phyloP scores from a whole-genome alignment of 1,140 invertebrate species.

The Helicoverpa armigera region DNA sequence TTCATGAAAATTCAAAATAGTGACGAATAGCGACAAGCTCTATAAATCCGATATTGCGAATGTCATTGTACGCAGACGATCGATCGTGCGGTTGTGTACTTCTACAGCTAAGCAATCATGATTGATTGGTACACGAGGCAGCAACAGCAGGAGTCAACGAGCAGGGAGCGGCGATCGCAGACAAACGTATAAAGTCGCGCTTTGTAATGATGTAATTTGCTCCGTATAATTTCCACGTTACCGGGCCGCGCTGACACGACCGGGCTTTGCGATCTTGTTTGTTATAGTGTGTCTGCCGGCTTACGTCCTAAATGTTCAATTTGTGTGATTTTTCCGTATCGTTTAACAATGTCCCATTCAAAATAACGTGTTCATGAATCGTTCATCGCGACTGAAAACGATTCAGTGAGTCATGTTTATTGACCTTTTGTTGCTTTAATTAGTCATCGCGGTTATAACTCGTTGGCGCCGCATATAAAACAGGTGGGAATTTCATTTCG shows the following conservation, averaged over 20 bases:
- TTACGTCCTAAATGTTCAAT: conserved; percentile 47
- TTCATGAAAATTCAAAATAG: conserved; percentile 64
- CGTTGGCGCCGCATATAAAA: conserved; percentile 62
- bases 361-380: conserved; percentile 57
- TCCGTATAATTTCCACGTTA: conserved; percentile 70
- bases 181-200: conserved; percentile 58
- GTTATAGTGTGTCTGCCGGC: conserved; percentile 47
- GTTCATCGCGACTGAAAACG: conserved; percentile 60
- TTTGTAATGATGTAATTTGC: conserved; percentile 74
- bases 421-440: conserved; percentile 76
- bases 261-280: conserved; percentile 46
- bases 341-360: conserved; percentile 51
- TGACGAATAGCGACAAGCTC: conserved; percentile 49
- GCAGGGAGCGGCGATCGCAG: conserved; percentile 40
- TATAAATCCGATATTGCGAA: conserved; percentile 51
- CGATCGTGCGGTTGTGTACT: conserved; percentile 25
- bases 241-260: conserved; percentile 59
- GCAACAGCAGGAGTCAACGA: conserved; percentile 11
- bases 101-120: conserved; percentile 8
- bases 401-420: conserved; percentile 68
- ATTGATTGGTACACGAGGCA: conserved; percentile 32
- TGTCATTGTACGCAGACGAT: conserved; percentile 31
- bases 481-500: conserved; percentile 72
- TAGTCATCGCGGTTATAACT: conserved; percentile 68
- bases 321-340: conserved; percentile 49